These are phyloP conservation scores for Andrena fulva DNA, from an alignment of 2,888 invertebrate genomes.

Conservation along the genomic window DNA sequence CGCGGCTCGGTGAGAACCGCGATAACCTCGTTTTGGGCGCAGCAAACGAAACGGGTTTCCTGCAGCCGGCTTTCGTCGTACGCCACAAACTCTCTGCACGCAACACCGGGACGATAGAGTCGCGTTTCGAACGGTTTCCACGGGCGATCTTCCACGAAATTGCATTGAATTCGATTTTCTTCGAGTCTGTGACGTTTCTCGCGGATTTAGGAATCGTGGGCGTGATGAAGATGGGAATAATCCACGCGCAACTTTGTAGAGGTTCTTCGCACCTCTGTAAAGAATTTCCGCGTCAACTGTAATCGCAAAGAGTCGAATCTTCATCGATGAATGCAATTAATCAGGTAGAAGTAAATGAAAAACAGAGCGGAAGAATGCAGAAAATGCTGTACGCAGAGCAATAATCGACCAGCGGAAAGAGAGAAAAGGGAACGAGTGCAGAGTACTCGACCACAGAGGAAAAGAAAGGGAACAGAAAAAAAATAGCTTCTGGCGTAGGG, in stretches of 20 bases:
- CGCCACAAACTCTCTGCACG: constrained; percentile 27
- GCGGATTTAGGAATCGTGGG: no score
- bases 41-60: constrained; percentile 59
- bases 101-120: constrained; percentile 8
- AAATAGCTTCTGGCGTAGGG: not conserved
- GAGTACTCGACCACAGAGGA: not conserved
- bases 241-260: no score
- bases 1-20: constrained; percentile 40
- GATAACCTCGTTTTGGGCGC: constrained; percentile 64
- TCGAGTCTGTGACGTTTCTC: not conserved
- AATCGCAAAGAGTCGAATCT: no score
- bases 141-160: not conserved
- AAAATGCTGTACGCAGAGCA: not conserved
- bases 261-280: no score
- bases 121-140: not conserved
- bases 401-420: no score
- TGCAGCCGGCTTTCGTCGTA: constrained; percentile 46
- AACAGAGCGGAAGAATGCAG: not conserved
- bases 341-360: not conserved
- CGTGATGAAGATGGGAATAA: no score
- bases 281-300: no score
- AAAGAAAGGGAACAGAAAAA: not conserved
- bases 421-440: constrained; percentile 5
- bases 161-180: not conserved
- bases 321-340: no score